Conservation (phyloP, 2,888 invertebrate species). For the Diadegma fenestrale region DNA sequence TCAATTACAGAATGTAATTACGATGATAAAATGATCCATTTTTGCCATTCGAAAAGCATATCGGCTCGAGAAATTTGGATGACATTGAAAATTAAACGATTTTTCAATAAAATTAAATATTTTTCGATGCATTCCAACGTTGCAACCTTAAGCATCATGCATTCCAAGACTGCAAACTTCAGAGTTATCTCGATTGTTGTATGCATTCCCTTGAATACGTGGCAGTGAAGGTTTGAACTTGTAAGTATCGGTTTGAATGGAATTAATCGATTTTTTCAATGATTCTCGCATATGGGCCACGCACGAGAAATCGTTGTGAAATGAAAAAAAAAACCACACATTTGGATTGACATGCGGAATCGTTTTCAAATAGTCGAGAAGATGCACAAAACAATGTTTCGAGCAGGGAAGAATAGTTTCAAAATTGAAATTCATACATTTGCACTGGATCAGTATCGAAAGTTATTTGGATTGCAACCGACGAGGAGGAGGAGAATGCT, state of each 20-base stretch:
- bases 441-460: constrained; percentile 36
- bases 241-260: neutral
- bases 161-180: too few species aligned
- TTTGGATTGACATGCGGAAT: neutral
- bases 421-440: constrained; percentile 3
- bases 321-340: neutral
- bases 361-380: neutral
- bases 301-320: neutral
- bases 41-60: too few species aligned
- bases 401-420: neutral
- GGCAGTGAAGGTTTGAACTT: neutral
- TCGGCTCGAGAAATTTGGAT: too few species aligned
- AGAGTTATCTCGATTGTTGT: too few species aligned
- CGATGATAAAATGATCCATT: too few species aligned
- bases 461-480: neutral
- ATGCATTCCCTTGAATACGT: neutral
- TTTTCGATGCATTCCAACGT: too few species aligned
- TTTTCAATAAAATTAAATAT: too few species aligned
- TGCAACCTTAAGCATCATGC: too few species aligned
- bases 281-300: neutral
- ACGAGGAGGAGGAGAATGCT: neutral
- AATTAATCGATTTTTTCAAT: neutral
- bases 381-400: neutral
- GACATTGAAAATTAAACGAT: too few species aligned
- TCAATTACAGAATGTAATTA: too few species aligned